Base-by-base conservation (phyloP, 1,140 invertebrate genomes). In the Orchesella cincta region DNA sequence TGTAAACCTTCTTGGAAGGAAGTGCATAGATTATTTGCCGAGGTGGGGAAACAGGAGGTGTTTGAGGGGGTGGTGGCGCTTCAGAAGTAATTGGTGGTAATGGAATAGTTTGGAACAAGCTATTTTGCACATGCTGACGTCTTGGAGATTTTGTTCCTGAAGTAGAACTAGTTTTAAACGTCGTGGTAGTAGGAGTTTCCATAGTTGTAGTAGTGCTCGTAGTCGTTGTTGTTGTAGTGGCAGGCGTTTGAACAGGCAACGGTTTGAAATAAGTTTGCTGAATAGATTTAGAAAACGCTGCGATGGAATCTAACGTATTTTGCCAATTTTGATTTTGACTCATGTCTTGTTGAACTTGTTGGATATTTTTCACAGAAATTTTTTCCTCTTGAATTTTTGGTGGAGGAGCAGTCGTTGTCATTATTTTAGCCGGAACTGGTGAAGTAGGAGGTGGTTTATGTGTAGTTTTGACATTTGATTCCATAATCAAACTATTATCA, bases 311-410 rank as follows among this genome's bases (percentile, higher is more conserved):
- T n/a, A 67, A 31, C 2, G 62, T 67, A 33, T 67, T 67, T 33
- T 67, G 62, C 62, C 62, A 67, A 29, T 8, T 31, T 67, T 67
- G n/a, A n/a, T n/a, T n/a, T n/a, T n/a, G n/a, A n/a, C 23, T 29
- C 28, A 14, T 57, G 54, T 57, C 31, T 67, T 23, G 62, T 20
- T 46, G 62, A 14, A 12, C 62, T 29, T n/a, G 12, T 14, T 12
- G 54, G 12, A 2, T 18, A 29, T 31, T n/a, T 1, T 29, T 31
- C 33, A 12, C 62, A 67, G 29, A 16, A 57, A 57, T 5, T 26
- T 67, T 2, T 46, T 20, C 39, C 39, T 46, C 8, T 46, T 46
- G 39, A 46, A 46, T 20, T 46, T 20, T 8, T 12, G 20, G 39
- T 46, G 8, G 39, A 12, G 62, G 31, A 67, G n/a, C 23, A 31